A percentile compares a stretch with the other conserved stretches of the same genome.
Conservation (phyloP, 2,113 vertebrate genomes). For the Paraplagusia blochii region DNA sequence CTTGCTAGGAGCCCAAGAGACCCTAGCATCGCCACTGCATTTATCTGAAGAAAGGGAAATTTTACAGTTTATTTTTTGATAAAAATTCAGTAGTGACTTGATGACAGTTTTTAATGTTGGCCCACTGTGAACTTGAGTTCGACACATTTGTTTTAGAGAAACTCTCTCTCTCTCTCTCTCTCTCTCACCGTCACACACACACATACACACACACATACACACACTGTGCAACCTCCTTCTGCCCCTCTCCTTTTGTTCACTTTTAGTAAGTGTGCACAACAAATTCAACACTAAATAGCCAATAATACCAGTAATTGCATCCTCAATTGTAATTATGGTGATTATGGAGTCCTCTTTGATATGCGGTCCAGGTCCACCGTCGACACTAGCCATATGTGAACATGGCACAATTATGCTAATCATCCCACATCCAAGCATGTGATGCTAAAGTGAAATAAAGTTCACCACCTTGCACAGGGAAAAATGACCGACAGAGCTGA, state of each 20-base stretch:
- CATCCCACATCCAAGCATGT: conserved; percentile 59
- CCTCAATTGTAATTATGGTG: conserved; percentile 71
- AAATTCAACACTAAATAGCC: conserved; percentile 66
- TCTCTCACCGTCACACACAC: conserved; percentile 34
- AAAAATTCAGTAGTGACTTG: too few species aligned
- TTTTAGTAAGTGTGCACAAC: conserved; percentile 46
- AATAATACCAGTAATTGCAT: conserved; percentile 73
- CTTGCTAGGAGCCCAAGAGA: too few species aligned
- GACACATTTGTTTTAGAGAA: too few species aligned
- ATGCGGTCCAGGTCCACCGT: conserved; percentile 54
- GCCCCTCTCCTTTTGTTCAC: conserved; percentile 31
- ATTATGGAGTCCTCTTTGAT: conserved; percentile 71
- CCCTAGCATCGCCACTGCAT: too few species aligned
- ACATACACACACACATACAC: conserved; percentile 44
- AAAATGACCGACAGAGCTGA: conserved; percentile 33
- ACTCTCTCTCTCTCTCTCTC: too few species aligned
- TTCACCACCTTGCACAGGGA: conserved; percentile 62
- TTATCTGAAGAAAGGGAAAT: too few species aligned
- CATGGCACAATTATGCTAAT: conserved; percentile 71
- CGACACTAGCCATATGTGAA: conserved; percentile 72
- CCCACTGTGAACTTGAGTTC: too few species aligned
- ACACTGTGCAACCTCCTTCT: conserved; percentile 20
- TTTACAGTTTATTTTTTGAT: too few species aligned
- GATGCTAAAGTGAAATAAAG: conserved; percentile 64
- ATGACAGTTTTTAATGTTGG: too few species aligned